A percentile compares a stretch with the other conserved stretches of the same genome.
Conservation (phyloP, 2,113 vertebrate genomes). For the Chlorodrepanis virens region DNA sequence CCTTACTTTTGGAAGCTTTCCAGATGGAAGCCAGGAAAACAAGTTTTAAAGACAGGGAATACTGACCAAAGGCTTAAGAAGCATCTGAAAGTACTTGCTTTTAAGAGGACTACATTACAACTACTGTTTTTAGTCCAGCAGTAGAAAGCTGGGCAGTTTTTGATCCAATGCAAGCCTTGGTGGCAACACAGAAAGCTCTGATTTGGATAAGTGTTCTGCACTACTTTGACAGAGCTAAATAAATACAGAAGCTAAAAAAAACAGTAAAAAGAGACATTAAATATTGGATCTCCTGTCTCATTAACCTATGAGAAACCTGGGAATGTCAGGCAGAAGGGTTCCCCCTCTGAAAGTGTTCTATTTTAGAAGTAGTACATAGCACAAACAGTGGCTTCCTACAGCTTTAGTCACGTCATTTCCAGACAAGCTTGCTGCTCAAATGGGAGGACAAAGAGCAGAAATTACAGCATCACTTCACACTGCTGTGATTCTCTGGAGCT, state of each 20-base stretch:
- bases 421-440: not conserved
- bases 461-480: not conserved
- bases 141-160: not conserved
- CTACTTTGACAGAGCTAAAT: not conserved
- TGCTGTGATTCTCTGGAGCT: not conserved
- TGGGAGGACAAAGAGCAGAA: not conserved
- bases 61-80: not conserved
- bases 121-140: not conserved
- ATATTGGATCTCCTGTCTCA: not conserved
- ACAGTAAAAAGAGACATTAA: not conserved
- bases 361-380: not conserved
- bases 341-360: not conserved
- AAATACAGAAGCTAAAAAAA: not conserved
- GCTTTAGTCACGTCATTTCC: not conserved
- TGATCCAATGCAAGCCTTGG: not conserved
- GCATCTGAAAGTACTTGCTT: not conserved
- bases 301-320: not conserved
- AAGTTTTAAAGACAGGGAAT: not conserved
- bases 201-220: not conserved
- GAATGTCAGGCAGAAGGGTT: not conserved
- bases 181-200: not conserved
- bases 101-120: not conserved
- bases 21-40: not conserved
- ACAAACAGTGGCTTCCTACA: not conserved
- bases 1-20: not conserved